These are phyloP conservation scores for Stictonetta naevosa DNA, from an alignment of 2,113 vertebrate genomes.

Conservation along the genomic window DNA sequence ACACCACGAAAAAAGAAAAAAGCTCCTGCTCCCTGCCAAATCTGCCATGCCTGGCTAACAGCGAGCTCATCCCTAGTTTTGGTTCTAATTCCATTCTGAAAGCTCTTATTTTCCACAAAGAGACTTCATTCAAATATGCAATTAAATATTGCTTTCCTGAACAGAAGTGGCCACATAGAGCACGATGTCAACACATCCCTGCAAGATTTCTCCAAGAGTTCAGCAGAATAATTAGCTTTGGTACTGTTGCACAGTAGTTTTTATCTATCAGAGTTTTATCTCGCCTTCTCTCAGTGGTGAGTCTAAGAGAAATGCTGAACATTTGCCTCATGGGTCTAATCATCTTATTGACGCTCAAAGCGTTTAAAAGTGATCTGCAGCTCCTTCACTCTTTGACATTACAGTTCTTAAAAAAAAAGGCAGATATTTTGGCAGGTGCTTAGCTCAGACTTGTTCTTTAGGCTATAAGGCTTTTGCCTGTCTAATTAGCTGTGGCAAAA, in stretches of 20 bases:
- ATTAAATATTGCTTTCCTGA: constrained; percentile 64
- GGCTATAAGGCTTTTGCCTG: constrained; percentile 71
- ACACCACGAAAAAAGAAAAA: not conserved
- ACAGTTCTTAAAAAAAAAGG: constrained; percentile 65
- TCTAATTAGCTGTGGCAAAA: constrained; percentile 77
- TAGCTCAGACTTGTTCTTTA: constrained; percentile 66
- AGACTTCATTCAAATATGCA: constrained; percentile 39
- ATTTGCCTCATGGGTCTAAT: constrained; percentile 72
- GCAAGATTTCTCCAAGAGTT: constrained; percentile 71
- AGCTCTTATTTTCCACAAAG: not conserved
- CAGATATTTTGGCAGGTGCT: constrained; percentile 72
- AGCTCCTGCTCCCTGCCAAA: not conserved
- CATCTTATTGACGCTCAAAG: constrained; percentile 71
- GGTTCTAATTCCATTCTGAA: not conserved
- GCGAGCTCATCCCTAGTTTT: not conserved
- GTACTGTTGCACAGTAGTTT: constrained; percentile 57
- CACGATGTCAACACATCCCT: constrained; percentile 62
- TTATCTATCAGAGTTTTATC: constrained; percentile 70
- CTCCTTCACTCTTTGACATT: constrained; percentile 70
- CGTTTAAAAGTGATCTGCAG: constrained; percentile 73
- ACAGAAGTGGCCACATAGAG: constrained; percentile 51
- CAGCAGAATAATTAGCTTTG: constrained; percentile 75
- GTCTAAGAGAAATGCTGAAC: constrained; percentile 69
- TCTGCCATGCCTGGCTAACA: not conserved
- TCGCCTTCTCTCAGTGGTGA: constrained; percentile 68